Evolutionary conservation across 2,888 invertebrate species (phyloP).

Genomic region (Lamproptera curius): DNA sequence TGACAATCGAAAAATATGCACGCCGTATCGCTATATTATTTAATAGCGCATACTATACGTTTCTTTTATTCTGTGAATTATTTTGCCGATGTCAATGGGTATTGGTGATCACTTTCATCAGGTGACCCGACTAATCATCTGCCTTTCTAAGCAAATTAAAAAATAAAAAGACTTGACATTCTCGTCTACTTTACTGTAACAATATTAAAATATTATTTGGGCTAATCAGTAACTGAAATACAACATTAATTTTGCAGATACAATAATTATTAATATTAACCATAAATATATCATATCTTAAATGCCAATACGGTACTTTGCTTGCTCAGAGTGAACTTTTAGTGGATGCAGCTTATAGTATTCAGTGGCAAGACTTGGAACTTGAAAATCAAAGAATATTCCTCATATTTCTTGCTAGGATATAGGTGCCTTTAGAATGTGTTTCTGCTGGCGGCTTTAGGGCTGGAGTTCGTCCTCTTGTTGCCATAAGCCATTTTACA

Average conservation of each 20-base stretch:
- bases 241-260: no score
- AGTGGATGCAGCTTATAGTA: conserved; percentile 31
- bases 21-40: conserved; percentile 28
- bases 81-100: no score
- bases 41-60: conserved; percentile 22
- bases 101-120: no score
- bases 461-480: conserved; percentile 39
- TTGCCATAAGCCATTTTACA: conserved; percentile 20
- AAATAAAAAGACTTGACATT: no score
- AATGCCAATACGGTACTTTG: no score
- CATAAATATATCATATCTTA: no score
- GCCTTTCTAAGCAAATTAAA: no score
- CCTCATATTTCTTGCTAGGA: conserved; percentile 30
- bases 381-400: conserved; percentile 36
- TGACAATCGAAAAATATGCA: conserved; percentile 30
- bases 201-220: no score
- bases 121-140: no score
- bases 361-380: conserved; percentile 39
- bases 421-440: conserved; percentile 34
- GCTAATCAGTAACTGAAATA: no score
- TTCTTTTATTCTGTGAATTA: conserved; percentile 31
- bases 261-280: no score
- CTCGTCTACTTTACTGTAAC: no score
- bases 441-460: conserved; percentile 34
- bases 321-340: conserved; percentile 34